Base-by-base conservation (phyloP, 2,888 invertebrate genomes). In the Harpalus rufipes region DNA sequence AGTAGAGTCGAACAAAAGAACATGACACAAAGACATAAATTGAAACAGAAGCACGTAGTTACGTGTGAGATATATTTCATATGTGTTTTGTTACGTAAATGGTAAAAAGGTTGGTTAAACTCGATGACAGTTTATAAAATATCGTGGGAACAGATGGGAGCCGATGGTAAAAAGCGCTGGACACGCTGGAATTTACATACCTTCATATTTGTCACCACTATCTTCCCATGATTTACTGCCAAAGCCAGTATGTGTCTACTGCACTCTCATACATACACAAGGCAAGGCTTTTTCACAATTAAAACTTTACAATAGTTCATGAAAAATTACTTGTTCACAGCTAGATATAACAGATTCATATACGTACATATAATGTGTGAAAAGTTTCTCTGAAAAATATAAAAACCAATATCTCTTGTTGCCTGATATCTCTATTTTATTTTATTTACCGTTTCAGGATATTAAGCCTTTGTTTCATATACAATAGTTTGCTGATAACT, bases 101-200 rank as follows among this genome's bases (percentile, higher is more conserved):
- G 61, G 79, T 79, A 79, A 79, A 79, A 79, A 79, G 79, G 79
- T 79, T 79, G 79, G 79, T 79, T 79, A 61, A 32, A 79, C 79
- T 61, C 79, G 79, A 79, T 61, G 79, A 79, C 79, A 79, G 79
- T 79, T 79, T 79, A 79, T 79, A 79, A 79, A 79, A 79, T 79
- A 79, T 79, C 59, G 79, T 79, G 79, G 79, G 79, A 79, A 79
- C 79, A 79, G 79, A 58, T 79, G 58, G 79, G 59, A 6, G 41
- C 41, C 18, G 12, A 44, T 44, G 72, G 44, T 74, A 74, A 74
- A 74, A 74, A 74, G 25, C 72, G 1, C 10, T 12, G 16, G n/a
- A 41, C 72, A 44, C 10, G 18, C 44, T 44, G 18, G 68, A 68
- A 68, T 74, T 74, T 74, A 44, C 72, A 74, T 74, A 74, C 72